These are phyloP conservation scores for Rhynchomys soricoides DNA, from an alignment of 2,113 vertebrate genomes.

Conservation along the genomic window DNA sequence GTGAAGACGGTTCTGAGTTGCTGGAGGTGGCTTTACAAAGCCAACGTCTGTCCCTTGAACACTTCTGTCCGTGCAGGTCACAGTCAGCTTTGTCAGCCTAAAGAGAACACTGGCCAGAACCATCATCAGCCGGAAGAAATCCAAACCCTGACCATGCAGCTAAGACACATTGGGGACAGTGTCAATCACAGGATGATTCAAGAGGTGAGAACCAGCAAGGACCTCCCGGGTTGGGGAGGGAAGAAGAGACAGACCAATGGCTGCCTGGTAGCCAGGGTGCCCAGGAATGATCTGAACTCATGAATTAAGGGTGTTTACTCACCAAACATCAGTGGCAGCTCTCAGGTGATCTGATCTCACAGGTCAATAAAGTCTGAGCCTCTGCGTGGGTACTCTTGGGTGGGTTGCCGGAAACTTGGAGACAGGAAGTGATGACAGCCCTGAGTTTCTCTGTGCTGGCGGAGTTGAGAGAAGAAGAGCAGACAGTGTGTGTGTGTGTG, in stretches of 20 bases:
- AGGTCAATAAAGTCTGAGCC: too few species aligned
- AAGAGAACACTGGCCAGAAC: not conserved
- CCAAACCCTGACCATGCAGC: slow-evolving; percentile 48
- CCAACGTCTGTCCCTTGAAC: slow-evolving; percentile 20
- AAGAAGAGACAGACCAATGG: not conserved
- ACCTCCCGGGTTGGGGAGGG: not conserved
- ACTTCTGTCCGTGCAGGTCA: slow-evolving; percentile 33
- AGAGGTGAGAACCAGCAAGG: slow-evolving; percentile 65
- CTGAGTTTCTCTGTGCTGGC: too few species aligned
- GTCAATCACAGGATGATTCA: slow-evolving; percentile 10
- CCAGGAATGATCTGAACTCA: not conserved
- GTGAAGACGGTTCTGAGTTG: not conserved
- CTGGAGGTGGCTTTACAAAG: not conserved
- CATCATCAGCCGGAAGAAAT: slow-evolving; percentile 30
- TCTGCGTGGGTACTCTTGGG: too few species aligned
- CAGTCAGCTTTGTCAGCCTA: not conserved
- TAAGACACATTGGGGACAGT: slow-evolving; percentile 67
- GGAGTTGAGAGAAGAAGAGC: too few species aligned
- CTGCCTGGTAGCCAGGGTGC: not conserved
- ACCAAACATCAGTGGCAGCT: not conserved
- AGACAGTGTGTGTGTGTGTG: too few species aligned
- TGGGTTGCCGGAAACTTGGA: too few species aligned
- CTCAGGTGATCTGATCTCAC: too few species aligned
- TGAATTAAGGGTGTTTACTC: not conserved
- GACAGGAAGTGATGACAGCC: too few species aligned